Conservation (phyloP, 2,797 vertebrate genomes). For the Holocentrus rufus region DNA sequence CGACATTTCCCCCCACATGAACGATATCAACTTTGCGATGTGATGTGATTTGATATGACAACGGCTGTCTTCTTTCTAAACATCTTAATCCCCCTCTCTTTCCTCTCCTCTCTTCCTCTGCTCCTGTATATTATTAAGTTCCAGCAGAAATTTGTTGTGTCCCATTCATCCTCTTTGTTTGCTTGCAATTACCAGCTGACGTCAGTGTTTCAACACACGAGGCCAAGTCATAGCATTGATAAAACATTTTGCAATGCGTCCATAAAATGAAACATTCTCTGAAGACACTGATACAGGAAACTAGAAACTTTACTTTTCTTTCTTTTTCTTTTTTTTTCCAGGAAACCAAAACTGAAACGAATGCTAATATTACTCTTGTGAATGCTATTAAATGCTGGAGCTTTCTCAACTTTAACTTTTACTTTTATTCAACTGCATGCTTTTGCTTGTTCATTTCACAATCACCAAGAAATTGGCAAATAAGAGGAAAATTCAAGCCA, state of each 20-base stretch:
- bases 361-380: too few relatives aligned
- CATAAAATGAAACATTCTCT: too few relatives aligned
- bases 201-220: not conserved
- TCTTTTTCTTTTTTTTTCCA: too few relatives aligned
- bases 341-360: too few relatives aligned
- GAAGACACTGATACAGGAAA: too few relatives aligned
- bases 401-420: too few relatives aligned
- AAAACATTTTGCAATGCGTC: not conserved
- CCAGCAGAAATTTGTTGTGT: not conserved
- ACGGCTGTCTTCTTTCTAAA: constrained; percentile 21
- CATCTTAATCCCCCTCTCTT: constrained; percentile 17
- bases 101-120: constrained; percentile 1
- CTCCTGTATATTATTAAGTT: not conserved
- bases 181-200: not conserved
- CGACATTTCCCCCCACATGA: constrained; percentile 24
- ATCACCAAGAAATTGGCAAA: too few relatives aligned
- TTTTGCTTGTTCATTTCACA: too few relatives aligned
- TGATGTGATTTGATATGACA: constrained; percentile 40
- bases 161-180: not conserved
- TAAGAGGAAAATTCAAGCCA: too few relatives aligned
- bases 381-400: too few relatives aligned
- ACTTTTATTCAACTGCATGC: too few relatives aligned
- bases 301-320: too few relatives aligned
- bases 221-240: not conserved
- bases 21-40: not conserved